A percentile compares a stretch with the other conserved stretches of the same genome.
Evolutionary conservation across 2,888 invertebrate species (phyloP).

Genomic region (Tridacna gigas): DNA sequence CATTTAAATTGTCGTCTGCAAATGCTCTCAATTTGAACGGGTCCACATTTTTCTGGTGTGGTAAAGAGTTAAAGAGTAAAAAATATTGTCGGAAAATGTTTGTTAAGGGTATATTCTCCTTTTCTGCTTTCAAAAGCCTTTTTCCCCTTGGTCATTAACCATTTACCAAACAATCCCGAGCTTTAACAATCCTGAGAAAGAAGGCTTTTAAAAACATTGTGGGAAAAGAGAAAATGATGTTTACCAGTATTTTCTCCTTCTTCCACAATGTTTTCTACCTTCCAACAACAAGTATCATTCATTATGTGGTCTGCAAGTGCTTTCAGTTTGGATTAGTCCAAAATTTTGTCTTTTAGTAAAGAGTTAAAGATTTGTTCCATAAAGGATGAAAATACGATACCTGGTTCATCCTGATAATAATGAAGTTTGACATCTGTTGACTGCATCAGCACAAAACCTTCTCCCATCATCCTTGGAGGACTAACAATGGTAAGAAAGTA

Average conservation of each 20-base stretch:
- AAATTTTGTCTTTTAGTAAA: background rate
- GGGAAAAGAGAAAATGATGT: background rate
- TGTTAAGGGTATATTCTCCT: no score
- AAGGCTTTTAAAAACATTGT: background rate
- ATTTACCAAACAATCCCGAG: no score
- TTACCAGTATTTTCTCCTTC: background rate
- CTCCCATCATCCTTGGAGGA: conserved; percentile 98
- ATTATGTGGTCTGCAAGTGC: background rate
- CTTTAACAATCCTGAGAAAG: no score
- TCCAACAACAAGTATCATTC: background rate
- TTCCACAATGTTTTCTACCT: background rate
- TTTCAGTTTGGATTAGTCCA: background rate
- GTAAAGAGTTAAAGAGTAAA: no score
- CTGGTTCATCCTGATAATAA: conserved; percentile 99
- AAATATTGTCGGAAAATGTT: no score
- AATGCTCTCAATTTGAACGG: no score
- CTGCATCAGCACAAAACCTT: conserved; percentile 98
- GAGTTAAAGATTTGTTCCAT: background rate
- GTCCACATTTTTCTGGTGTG: no score
- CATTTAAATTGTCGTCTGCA: no score
- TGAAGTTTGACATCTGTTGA: conserved; percentile 97
- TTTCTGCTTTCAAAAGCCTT: no score
- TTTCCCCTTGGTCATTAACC: no score
- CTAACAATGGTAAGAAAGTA: conserved; percentile 59
- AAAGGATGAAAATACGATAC: conserved; percentile 84